Percentiles rank a stretch among this genome's conserved stretches.
These are phyloP conservation scores for human DNA, from an alignment of 2,113 vertebrate species.

Conservation along the genomic window DNA sequence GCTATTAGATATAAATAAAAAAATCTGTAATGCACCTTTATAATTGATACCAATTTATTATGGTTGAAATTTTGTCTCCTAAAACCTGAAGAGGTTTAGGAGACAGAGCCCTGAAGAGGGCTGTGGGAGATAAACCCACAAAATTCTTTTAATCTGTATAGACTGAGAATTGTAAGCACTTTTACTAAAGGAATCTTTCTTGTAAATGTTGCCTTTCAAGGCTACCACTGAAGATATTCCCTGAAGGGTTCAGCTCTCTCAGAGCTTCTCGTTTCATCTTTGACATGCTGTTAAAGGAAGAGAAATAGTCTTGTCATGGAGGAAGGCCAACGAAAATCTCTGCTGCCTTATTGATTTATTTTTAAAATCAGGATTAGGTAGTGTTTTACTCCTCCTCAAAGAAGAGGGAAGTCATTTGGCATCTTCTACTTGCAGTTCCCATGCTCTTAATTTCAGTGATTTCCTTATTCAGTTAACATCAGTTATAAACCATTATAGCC, in stretches of 20 bases:
- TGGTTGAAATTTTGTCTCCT: not conserved
- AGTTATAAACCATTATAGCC: not conserved
- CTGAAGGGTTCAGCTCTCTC: not conserved
- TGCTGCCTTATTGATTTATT: not conserved
- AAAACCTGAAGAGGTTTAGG: not conserved
- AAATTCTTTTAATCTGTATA: not conserved
- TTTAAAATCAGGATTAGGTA: not conserved
- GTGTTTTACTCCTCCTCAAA: not conserved
- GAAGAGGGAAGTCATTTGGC: not conserved
- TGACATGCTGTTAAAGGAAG: conserved; percentile 20
- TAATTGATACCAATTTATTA: not conserved
- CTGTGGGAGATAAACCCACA: not conserved
- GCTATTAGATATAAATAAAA: not conserved
- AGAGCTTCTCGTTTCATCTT: not conserved
- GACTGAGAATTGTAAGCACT: not conserved
- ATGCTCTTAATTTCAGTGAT: not conserved
- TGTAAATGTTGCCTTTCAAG: conserved; percentile 16
- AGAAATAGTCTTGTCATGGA: conserved; percentile 33
- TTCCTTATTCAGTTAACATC: not conserved
- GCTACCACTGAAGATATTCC: not conserved
- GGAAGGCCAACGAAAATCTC: not conserved
- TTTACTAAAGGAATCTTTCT: not conserved
- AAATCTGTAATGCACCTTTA: not conserved
- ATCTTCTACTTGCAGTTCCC: not conserved
- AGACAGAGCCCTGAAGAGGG: not conserved